Percentiles rank a stretch among this genome's conserved stretches.
phyloP scores from a whole-genome alignment of 64 coral and sea anemone species.

The Pocillopora verrucosa region DNA sequence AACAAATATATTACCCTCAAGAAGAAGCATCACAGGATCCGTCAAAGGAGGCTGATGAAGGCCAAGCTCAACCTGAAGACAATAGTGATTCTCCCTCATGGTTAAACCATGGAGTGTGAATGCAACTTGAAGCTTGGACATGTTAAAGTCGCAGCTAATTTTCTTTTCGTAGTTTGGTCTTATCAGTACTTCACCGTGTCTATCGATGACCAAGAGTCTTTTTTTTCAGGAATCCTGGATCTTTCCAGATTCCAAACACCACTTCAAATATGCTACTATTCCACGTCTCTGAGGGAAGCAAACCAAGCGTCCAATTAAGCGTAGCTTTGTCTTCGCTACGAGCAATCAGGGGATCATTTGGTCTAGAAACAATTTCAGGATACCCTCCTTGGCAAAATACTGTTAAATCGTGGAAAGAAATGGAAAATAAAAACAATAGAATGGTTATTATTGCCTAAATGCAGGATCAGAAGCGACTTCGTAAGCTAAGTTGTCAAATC shows the following conservation, averaged over 20 bases:
- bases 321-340: too few relatives aligned
- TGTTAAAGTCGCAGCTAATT: neutral
- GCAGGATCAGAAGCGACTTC: too few relatives aligned
- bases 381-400: neutral
- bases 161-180: neutral
- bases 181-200: neutral
- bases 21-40: neutral
- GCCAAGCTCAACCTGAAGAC: conserved; percentile 6
- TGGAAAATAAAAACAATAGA: too few relatives aligned
- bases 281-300: too few relatives aligned
- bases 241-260: neutral
- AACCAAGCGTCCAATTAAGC: too few relatives aligned
- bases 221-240: neutral
- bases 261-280: too few relatives aligned
- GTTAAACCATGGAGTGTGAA: conserved; percentile 2
- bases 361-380: neutral
- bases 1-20: neutral
- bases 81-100: neutral
- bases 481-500: too few relatives aligned
- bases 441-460: too few relatives aligned
- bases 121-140: neutral
- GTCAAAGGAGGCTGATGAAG: neutral
- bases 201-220: conserved; percentile 5
- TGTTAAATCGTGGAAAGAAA: neutral
- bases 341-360: neutral